These are phyloP conservation scores for Columba livia DNA, from an alignment of 2,113 vertebrate species.

Conservation along the genomic window DNA sequence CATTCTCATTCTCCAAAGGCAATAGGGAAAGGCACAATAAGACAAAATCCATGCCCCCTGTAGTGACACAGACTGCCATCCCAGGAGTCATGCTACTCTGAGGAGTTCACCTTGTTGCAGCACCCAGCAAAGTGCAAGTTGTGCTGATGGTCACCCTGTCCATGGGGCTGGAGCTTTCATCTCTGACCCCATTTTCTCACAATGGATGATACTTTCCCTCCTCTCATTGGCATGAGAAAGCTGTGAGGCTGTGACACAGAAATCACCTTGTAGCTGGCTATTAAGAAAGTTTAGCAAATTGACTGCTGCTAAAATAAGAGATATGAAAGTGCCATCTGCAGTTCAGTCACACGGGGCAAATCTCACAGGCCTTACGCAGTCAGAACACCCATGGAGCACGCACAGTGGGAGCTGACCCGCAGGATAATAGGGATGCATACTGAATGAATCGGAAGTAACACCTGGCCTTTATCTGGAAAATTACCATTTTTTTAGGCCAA, in stretches of 20 bases:
- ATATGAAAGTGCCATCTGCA: conserved; percentile 52
- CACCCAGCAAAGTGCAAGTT: background rate
- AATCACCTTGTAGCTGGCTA: conserved; percentile 27
- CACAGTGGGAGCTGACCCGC: background rate
- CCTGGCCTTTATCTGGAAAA: conserved; percentile 69
- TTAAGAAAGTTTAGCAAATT: conserved; percentile 56
- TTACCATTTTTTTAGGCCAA: conserved; percentile 68
- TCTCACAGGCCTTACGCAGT: conserved; percentile 50
- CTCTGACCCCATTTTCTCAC: rapidly evolving
- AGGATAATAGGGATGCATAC: conserved; percentile 54
- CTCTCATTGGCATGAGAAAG: background rate
- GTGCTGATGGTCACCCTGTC: background rate
- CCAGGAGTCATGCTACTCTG: background rate
- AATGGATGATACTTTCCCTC: rapidly evolving
- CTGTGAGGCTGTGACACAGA: conserved; percentile 27
- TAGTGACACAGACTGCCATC: background rate
- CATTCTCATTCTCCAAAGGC: background rate
- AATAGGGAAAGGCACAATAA: background rate
- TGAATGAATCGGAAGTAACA: conserved; percentile 61
- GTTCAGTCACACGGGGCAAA: conserved; percentile 56
- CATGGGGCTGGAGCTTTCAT: background rate
- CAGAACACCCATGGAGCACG: conserved; percentile 45
- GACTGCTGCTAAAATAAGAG: conserved; percentile 61
- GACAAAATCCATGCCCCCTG: background rate
- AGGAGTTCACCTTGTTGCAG: background rate